Base-by-base conservation (phyloP, 2,797 vertebrate genomes). In the Melanotaenia nigrans region DNA sequence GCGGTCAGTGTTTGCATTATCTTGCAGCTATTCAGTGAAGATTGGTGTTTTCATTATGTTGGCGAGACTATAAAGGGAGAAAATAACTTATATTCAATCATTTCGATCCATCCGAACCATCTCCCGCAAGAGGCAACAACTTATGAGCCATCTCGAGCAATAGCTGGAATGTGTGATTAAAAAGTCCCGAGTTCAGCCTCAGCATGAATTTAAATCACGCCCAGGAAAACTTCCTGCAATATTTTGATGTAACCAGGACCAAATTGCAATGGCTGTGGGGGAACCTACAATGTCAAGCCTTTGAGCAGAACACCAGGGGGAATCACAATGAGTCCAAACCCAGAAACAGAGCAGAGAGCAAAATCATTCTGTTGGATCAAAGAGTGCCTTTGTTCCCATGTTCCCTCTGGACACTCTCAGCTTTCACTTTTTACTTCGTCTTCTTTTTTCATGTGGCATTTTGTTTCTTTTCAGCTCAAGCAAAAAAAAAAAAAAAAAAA, bases 371-470 rank as follows among this genome's bases (percentile, higher is more conserved):
- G 64, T 61, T 57, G 74, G 74, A 89, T 87, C 85, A 90, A 88
- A 90, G 85, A 81, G 12, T 5, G 69, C 62, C 86, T 87, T 91
- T 92, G 91, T 91, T 90, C 65, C 77, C 65, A 3, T 28, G 61
- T 42, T 84, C 64, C 77, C 81, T 76, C 66, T 77, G 63, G 75
- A 80, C 78, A 69, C 61, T 76, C 73, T 83, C 71, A 38, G 51
- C 51, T 82, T 79, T 79, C 53, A 9, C 62, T 60, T 83, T 78
- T 71, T 59, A 54, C 64, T 69, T 68, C 30, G 45, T 20, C 42
- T 45, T 36, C 12, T 20, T 51, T 20, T 56, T 79, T 61, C 63
- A 55, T 56, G 57, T 40, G 64, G 78, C 57, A 83, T 82, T 71
- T 75, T 54, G 60, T 76, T 82, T 73, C 65, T 77, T 30, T 47